Base-by-base conservation (phyloP, 2,888 invertebrate genomes). In the Chalcis sispes region DNA sequence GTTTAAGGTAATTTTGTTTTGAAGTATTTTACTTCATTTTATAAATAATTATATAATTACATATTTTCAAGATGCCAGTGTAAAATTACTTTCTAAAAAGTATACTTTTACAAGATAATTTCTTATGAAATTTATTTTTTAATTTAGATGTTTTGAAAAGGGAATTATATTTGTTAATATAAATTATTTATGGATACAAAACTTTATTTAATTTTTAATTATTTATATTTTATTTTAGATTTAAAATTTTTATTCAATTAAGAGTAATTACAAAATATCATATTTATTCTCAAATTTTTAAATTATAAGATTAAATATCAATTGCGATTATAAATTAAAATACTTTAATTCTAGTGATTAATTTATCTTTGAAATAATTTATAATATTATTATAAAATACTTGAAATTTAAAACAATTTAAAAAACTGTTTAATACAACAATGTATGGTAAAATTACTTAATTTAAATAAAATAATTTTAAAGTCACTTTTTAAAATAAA, bases 1-100 rank as follows among this genome's bases (percentile, higher is more conserved):
- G 87, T 98, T 95, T 90, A 97, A 97, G 95, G 96, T 96, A 89
- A 20, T 25, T 27, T 56, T 40, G n/a, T 52, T 36, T 36, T 10
- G n/a, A 23, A 52, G 15, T 48, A 48, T 27, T 64, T 48, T 48
- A 23, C 20, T n/a, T n/a, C n/a, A n/a, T n/a, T n/a, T n/a, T n/a
- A n/a, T n/a, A n/a, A n/a, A n/a, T 27, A 62, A 56, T 29, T 27
- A 18, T 56, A 29, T n/a, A 56, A 56, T 27, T 29, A 13, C 2
- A 25, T 20, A 20, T 32, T 20, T 46, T 20, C 50, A 50, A 32
- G 18, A 1, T 18, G 1, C 32, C 4, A 27, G 10, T 32, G n/a
- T 32, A 32, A 1, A 32, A 10, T 18, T 32, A 32, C 1, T 18
- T 13, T 27, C 29, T 48, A 48, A 20, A 62, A 48, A 18, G 18